Evolutionary conservation across 2,797 vertebrate species (phyloP), one percentile per base, ranked within the genome.

Genomic region (Tolypeutes matacus): DNA sequence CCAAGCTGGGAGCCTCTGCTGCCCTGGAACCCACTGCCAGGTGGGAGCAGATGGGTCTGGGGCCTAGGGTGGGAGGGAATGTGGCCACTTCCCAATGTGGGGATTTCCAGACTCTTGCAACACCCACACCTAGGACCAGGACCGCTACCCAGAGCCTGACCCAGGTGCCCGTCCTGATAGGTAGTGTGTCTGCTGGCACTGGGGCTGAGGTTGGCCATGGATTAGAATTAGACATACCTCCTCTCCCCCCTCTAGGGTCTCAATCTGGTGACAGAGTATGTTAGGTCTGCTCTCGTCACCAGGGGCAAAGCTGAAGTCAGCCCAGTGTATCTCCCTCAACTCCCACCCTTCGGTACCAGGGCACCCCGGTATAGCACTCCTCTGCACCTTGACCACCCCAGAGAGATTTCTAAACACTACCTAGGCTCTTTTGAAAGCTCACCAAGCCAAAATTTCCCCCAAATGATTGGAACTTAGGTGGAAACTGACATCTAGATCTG

Each of bases 1-100:
- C 87, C 96, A 97, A 93, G 34, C 87, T 76, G 51, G 42, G 84
- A 81, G 39, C 94, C 95, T 90, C 94, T 97, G 93, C 72, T 81
- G 90, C 60, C 51, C 86, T 93, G 75, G 42, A 78, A 82, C 53
- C n/a, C 49, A 51, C 23, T 31, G 6, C 34, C 25, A 73, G 58
- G 49, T 39, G 14, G 46, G 8, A 92, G 53, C 53, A 64, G 42
- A 77, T 36, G 25, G 64, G 80, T 70, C 86, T 80, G 82, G 46
- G 58, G 15, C 14, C n/a, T 56, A 36, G 23, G 58, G 62, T 46
- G 73, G 72, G 78, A 72, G 73, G 25, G 62, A 84, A 95, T 56
- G 75, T 7, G 14, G 78, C 62, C 62, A 13, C n/a, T 83, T 94
- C 75, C 60, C 83, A 77, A 17, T 18, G 6, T n/a, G 86, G 93